Evolutionary conservation across 2,888 invertebrate genomes (phyloP).

Genomic region (Malthinus flaveolus): DNA sequence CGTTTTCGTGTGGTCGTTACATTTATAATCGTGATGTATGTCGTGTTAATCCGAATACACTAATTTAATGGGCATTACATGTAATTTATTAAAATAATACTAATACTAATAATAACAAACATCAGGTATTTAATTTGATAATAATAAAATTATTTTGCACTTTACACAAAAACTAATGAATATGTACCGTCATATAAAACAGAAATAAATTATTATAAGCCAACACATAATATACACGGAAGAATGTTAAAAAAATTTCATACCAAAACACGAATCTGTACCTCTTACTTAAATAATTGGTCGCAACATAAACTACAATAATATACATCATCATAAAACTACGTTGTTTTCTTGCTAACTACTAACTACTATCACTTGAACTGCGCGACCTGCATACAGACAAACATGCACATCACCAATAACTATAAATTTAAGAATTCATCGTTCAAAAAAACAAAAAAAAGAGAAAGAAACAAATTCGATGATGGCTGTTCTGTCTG

Average conservation of each 20-base stretch:
- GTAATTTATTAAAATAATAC: too few species aligned
- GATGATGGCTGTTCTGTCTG: slow-evolving; percentile 62
- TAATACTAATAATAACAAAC: too few species aligned
- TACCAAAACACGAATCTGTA: background rate
- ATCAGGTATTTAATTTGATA: too few species aligned
- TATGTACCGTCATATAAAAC: slow-evolving; percentile 5
- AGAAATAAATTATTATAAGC: slow-evolving; percentile 30
- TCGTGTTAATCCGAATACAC: too few species aligned
- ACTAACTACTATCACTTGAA: slow-evolving; percentile 25
- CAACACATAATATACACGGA: slow-evolving; percentile 21
- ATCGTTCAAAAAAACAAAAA: slow-evolving; percentile 17
- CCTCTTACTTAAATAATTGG: background rate
- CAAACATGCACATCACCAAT: slow-evolving; percentile 57
- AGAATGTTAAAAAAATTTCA: background rate
- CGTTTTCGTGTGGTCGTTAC: background rate
- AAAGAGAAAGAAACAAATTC: slow-evolving; percentile 40
- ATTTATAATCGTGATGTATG: too few species aligned
- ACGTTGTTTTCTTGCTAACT: slow-evolving; percentile 18
- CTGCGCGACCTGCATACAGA: slow-evolving; percentile 54
- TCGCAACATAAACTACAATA: background rate
- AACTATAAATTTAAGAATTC: slow-evolving; percentile 34
- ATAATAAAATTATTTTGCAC: too few species aligned
- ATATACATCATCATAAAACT: slow-evolving; percentile 6
- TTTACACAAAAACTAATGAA: slow-evolving; percentile 3
- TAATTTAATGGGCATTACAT: too few species aligned